Evolutionary conservation across 2,113 vertebrate genomes (phyloP).

Genomic region (Epinephelus moara): DNA sequence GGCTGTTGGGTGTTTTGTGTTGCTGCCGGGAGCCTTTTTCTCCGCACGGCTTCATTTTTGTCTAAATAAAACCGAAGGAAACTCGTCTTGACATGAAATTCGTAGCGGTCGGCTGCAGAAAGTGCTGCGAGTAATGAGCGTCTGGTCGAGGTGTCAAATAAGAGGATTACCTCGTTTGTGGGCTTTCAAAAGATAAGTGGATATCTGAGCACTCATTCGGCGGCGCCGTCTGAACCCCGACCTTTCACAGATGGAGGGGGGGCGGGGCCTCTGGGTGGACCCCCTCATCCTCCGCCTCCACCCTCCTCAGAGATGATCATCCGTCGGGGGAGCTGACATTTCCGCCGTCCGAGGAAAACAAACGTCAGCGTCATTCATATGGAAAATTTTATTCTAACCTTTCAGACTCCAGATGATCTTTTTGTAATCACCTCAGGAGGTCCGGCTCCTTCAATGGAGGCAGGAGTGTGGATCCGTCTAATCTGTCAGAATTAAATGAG

Average conservation of each 20-base stretch:
- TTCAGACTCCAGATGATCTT: conserved; percentile 70
- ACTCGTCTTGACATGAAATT: conserved; percentile 59
- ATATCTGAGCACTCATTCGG: conserved; percentile 50
- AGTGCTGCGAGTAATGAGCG: conserved; percentile 58
- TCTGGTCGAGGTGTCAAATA: conserved; percentile 65
- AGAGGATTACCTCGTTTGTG: conserved; percentile 70
- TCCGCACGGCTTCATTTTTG: conserved; percentile 44
- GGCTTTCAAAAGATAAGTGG: conserved; percentile 73
- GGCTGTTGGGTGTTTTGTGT: neutral
- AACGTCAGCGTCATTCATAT: conserved; percentile 68
- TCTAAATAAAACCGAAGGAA: conserved; percentile 45
- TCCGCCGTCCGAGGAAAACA: conserved; percentile 50
- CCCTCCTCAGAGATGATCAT: neutral
- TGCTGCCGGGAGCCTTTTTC: conserved; percentile 5
- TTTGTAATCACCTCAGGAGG: conserved; percentile 69
- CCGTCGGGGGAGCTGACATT: conserved; percentile 68
- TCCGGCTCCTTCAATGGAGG: conserved; percentile 28
- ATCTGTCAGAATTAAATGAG: conserved; percentile 80
- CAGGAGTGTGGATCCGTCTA: conserved; percentile 70
- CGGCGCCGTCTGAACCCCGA: conserved; percentile 45
- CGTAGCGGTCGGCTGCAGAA: conserved; percentile 12
- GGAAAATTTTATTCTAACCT: conserved; percentile 71
- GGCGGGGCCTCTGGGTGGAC: neutral
- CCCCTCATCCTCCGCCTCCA: neutral
- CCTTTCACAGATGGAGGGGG: conserved; percentile 55